Evolutionary conservation across 2,113 vertebrate genomes (phyloP).

Genomic region (Eulemur rufifrons): DNA sequence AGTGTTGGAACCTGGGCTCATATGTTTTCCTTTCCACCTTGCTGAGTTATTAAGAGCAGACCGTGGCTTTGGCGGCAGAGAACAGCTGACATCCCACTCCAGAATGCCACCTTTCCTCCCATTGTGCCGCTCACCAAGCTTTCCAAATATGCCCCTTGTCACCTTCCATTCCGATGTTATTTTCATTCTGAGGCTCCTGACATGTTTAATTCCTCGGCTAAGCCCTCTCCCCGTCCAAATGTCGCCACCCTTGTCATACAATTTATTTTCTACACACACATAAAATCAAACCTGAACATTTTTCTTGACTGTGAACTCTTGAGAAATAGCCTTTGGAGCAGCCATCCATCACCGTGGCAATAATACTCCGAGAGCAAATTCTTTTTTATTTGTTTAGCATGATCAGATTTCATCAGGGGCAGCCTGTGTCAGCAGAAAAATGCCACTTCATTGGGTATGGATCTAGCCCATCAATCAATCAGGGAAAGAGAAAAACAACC

Average conservation of each 20-base stretch:
- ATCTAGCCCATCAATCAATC: neutral
- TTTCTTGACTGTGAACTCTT: conserved; percentile 56
- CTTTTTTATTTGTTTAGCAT: conserved; percentile 60
- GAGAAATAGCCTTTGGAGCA: conserved; percentile 62
- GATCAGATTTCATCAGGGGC: conserved; percentile 49
- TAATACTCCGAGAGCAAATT: conserved; percentile 39
- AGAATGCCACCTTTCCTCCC: conserved; percentile 36
- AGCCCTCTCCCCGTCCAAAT: conserved; percentile 77
- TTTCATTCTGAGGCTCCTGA: conserved; percentile 74
- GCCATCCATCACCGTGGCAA: conserved; percentile 54
- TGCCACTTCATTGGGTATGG: neutral
- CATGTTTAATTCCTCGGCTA: conserved; percentile 76
- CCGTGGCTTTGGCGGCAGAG: neutral
- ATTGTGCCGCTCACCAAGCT: conserved; percentile 53
- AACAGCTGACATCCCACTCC: neutral
- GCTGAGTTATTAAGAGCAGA: conserved; percentile 43
- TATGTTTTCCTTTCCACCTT: conserved; percentile 62
- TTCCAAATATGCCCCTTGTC: conserved; percentile 62
- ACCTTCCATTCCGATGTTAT: conserved; percentile 67
- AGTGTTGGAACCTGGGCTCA: conserved; percentile 23
- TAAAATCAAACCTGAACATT: conserved; percentile 54
- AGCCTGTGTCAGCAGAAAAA: conserved; percentile 60
- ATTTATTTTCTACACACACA: conserved; percentile 66
- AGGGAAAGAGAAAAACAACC: neutral
- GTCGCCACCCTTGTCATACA: conserved; percentile 73